Evolutionary conservation across 1,140 invertebrate species (phyloP), one percentile per base, ranked within the genome.

Genomic region (Polypedilum vanderplanki): DNA sequence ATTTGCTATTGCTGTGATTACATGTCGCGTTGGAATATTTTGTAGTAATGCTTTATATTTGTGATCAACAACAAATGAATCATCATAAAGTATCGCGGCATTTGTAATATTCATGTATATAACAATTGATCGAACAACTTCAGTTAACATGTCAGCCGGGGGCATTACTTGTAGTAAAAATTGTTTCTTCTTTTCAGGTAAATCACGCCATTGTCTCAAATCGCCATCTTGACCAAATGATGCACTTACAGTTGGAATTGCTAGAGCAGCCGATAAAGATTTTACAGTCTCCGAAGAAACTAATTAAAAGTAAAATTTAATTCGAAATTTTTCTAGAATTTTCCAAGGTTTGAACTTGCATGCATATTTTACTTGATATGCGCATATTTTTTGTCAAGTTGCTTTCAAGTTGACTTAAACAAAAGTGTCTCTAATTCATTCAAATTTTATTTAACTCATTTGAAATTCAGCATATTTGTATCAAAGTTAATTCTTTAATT

Each of bases 51-150:
- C 93, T 82, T 95, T 95, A 83, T 95, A 96, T 82, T 96, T 95
- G 83, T 96, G 92, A 78, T 95, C 92, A 91, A 96, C 94, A 93
- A 91, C 90, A 79, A 96, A 96, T 22, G 89, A 89, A 10, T 91
- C 86, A 79, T 97, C 94, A 81, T 94, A 96, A 7, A 97, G 85
- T 67, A 97, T 92, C 2, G 93, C 95, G 18, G 95, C 93, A 83
- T 95, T 95, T 15, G 91, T 94, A 70, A 96, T 92, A 78, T 95
- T 94, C 82, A 95, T 90, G 33, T 87, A 85, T 1, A 87, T 85
- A 1, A 94, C 91, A 75, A 97, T 89, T 70, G 92, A 90, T 73
- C 93, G 85, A 0, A 97, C 87, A 4, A 90, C 87, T 80, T 95
- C 91, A 0, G 93, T 90, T 75, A 95, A 88, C 9, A 95, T 84